Base-by-base conservation (phyloP, 1,140 invertebrate species). In the Ostrea denselamellosa region DNA sequence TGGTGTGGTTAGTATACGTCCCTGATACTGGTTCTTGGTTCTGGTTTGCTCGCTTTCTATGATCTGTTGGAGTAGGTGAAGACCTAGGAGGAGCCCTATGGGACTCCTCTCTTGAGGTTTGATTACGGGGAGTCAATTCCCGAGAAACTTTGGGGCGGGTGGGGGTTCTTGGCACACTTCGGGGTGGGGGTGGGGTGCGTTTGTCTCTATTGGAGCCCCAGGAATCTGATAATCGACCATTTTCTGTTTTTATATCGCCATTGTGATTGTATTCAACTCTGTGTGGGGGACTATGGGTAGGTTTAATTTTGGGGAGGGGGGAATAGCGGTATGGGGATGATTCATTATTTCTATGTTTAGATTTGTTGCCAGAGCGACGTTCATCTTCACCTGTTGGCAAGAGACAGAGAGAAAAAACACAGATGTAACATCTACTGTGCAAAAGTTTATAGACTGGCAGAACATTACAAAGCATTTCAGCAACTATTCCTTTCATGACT, bases 1-100 rank as follows among this genome's bases (percentile, higher is more conserved):
- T 90, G 85, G 90, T 92, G 82, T 90, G 87, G 85, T 88, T 91
- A 34, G 90, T 92, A 87, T 91, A 91, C 8, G 87, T 84, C 44
- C 82, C 88, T 58, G 83, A 89, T 44, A 85, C 87, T 25, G 87
- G 85, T 19, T 87, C 58, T 84, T 77, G 56, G 85, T 53, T 62
- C 28, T 86, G 85, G 81, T 88, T 68, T 51, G 86, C 77, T 58
- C 68, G 56, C 8, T 62, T 83, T 34, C 58, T 84, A 34, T 84
- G 85, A 86, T 85, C 88, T 85, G 87, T 19, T 7, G 88, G 88
- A 81, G 84, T 85, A 86, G 85, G 86, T 53, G 90, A 86, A 81
- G 81, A 87, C n/a, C 62, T 86, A 87, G 65, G 85, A 62, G 56
- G 77, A 81, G 56, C 44, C 22, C 44, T 28, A 54, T 58, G 56